phyloP scores from a whole-genome alignment of 2,113 vertebrate genomes.

The Oreocharis arfaki region DNA sequence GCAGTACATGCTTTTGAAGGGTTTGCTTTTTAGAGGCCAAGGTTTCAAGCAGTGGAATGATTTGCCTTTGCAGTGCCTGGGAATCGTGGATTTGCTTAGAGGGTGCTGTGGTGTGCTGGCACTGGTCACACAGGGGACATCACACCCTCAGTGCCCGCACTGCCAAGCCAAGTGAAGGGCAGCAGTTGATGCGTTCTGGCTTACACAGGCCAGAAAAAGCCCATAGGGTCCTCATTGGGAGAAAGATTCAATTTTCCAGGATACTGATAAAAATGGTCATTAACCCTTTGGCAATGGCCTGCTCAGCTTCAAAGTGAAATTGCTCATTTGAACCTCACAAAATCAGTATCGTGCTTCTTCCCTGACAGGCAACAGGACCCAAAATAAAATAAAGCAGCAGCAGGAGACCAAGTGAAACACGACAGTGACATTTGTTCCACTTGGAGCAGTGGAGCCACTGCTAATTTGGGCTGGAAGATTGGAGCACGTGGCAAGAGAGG shows the following conservation, averaged over 20 bases:
- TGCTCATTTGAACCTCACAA: background rate
- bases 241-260: background rate
- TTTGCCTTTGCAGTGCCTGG: background rate
- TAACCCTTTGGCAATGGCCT: background rate
- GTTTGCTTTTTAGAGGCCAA: background rate
- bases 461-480: background rate
- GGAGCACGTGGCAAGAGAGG: background rate
- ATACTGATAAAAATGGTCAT: background rate
- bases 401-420: background rate
- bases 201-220: background rate
- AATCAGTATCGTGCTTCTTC: background rate
- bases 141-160: rapidly evolving
- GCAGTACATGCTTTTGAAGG: background rate
- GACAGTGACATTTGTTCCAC: conserved; percentile 9
- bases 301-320: background rate
- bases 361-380: background rate
- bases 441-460: background rate
- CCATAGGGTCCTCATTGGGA: background rate
- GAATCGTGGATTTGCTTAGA: background rate
- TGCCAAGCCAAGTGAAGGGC: background rate
- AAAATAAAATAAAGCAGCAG: conserved; percentile 7
- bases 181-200: background rate
- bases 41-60: background rate
- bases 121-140: background rate
- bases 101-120: background rate